phyloP scores from a whole-genome alignment of 2,888 invertebrate species.

The Proisotoma minuta region DNA sequence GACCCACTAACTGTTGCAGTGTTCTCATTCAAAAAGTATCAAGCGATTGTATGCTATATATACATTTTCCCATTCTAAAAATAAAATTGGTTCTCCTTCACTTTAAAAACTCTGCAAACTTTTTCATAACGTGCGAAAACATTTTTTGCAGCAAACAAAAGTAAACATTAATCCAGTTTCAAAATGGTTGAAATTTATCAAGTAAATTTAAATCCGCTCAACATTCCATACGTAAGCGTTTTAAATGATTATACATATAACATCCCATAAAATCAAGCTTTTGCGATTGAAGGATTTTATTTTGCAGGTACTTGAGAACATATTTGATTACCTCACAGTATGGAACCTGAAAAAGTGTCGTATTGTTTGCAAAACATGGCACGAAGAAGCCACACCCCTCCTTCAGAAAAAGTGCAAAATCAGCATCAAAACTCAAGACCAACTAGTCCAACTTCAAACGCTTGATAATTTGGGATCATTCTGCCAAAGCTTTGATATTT shows the following conservation, averaged over 20 bases:
- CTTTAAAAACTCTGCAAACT: too few relatives aligned
- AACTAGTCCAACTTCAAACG: not conserved
- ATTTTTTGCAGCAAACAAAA: too few relatives aligned
- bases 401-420: constrained; percentile 23
- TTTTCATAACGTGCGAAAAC: too few relatives aligned
- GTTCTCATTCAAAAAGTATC: too few relatives aligned
- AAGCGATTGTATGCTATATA: too few relatives aligned
- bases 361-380: constrained; percentile 25
- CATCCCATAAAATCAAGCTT: not conserved
- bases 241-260: not conserved
- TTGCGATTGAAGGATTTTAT: not conserved
- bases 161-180: too few relatives aligned
- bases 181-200: not conserved
- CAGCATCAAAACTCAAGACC: constrained; percentile 9
- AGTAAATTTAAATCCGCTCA: constrained; percentile 16
- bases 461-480: not conserved
- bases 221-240: constrained; percentile 28
- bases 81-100: too few relatives aligned
- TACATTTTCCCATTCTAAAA: too few relatives aligned
- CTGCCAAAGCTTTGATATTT: constrained; percentile 21
- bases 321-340: constrained; percentile 20
- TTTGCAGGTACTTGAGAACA: constrained; percentile 17
- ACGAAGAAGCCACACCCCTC: constrained; percentile 13
- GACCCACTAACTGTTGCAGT: too few relatives aligned
- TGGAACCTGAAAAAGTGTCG: constrained; percentile 31